A percentile compares a stretch with the other conserved stretches of the same genome.
These are phyloP conservation scores for Xerus inauris DNA, from an alignment of 2,113 vertebrate genomes.

Conservation along the genomic window DNA sequence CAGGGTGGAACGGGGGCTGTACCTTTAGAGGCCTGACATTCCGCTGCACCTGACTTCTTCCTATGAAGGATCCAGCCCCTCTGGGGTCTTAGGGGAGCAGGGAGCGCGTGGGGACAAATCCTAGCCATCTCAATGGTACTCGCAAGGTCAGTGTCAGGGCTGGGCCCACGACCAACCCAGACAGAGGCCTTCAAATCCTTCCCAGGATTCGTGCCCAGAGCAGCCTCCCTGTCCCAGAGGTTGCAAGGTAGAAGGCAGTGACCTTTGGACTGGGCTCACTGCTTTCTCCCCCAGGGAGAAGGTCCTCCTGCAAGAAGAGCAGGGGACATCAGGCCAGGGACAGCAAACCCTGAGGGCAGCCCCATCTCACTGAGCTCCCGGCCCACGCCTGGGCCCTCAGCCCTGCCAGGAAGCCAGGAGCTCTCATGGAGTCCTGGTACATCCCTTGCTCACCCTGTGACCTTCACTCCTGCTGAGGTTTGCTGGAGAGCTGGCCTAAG, in stretches of 20 bases:
- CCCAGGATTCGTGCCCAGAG: rapidly evolving
- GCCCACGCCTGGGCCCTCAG: rapidly evolving
- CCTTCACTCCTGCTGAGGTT: background rate
- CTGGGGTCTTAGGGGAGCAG: too few relatives aligned
- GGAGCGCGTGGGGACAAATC: rapidly evolving
- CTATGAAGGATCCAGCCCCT: background rate
- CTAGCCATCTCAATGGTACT: background rate
- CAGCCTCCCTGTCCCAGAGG: background rate
- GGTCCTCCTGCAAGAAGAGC: background rate
- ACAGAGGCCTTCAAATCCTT: background rate
- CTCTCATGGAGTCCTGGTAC: rapidly evolving
- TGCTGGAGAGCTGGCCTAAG: background rate
- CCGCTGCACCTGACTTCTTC: background rate
- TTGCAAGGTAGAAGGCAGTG: background rate
- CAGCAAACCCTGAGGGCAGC: background rate
- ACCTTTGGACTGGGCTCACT: background rate
- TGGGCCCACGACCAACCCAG: background rate
- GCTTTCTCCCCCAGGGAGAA: background rate
- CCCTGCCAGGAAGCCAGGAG: too few relatives aligned
- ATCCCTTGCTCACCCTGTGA: background rate
- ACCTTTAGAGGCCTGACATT: too few relatives aligned
- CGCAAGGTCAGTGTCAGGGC: too few relatives aligned
- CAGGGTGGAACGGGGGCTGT: rapidly evolving
- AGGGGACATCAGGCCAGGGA: background rate
- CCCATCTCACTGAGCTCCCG: rapidly evolving